Evolutionary conservation across 2,797 vertebrate genomes (phyloP).

Genomic region (Nannoperca obscura): DNA sequence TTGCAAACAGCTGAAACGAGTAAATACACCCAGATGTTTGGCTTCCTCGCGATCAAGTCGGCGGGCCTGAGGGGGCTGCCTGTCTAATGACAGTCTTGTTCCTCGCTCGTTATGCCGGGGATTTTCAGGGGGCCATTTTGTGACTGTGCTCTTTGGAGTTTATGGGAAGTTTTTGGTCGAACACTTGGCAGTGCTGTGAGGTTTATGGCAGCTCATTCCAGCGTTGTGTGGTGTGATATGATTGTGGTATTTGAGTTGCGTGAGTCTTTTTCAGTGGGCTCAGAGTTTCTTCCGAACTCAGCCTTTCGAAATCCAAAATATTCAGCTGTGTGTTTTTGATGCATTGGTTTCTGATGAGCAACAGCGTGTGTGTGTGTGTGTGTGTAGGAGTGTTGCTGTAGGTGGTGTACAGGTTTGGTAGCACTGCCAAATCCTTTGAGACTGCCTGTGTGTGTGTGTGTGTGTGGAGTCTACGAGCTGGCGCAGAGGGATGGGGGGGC

Average conservation of each 20-base stretch:
- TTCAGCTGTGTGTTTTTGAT: conserved; percentile 69
- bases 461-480: conserved; percentile 53
- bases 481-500: conserved; percentile 67
- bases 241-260: conserved; percentile 49
- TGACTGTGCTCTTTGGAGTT: conserved; percentile 70
- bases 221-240: conserved; percentile 29
- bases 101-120: conserved; percentile 48
- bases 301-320: conserved; percentile 55
- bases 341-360: conserved; percentile 65
- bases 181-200: conserved; percentile 33
- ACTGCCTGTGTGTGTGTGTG: conserved; percentile 42
- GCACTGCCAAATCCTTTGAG: conserved; percentile 72
- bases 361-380: conserved; percentile 36
- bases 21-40: conserved; percentile 82
- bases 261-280: conserved; percentile 38
- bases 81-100: conserved; percentile 74
- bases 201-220: conserved; percentile 53
- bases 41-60: conserved; percentile 54
- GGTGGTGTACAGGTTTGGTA: conserved; percentile 72
- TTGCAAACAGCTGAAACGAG: conserved; percentile 77
- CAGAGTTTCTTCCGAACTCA: conserved; percentile 52
- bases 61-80: conserved; percentile 58
- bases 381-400: conserved; percentile 68
- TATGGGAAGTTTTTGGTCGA: conserved; percentile 60
- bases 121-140: conserved; percentile 76